Evolutionary conservation across 2,888 invertebrate species (phyloP).

Genomic region (Stenolophus ochropezus): DNA sequence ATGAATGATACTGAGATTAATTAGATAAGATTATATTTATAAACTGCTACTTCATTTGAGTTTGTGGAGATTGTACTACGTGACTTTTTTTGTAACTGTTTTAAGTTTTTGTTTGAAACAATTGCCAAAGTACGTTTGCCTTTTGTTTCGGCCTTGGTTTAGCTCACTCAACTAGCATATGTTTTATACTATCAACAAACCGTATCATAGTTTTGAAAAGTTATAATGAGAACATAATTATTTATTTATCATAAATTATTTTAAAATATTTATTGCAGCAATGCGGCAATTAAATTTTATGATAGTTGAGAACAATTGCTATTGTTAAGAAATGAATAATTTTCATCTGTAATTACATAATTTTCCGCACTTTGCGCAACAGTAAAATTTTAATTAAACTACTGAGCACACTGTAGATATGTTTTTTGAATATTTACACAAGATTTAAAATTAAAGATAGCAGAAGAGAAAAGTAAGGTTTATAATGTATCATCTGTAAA

Average conservation of each 20-base stretch:
- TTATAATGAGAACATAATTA: neutral
- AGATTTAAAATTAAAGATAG: conserved; percentile 31
- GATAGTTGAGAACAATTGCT: neutral
- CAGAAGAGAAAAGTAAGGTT: conserved; percentile 9
- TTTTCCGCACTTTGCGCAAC: neutral
- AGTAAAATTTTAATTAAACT: conserved; percentile 2
- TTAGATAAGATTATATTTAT: too few relatives aligned
- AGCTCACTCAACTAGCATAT: neutral
- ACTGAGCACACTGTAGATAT: conserved; percentile 19
- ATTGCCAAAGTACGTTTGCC: neutral
- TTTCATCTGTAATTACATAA: neutral
- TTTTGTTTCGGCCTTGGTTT: neutral
- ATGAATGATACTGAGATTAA: too few relatives aligned
- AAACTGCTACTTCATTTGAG: too few relatives aligned
- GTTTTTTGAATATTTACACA: conserved; percentile 6
- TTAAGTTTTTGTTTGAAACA: too few relatives aligned
- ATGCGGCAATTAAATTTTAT: neutral
- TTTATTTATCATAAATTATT: neutral
- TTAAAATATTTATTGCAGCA: neutral
- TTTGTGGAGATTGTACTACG: too few relatives aligned
- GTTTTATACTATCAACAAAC: neutral
- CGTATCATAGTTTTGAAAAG: neutral
- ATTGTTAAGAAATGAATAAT: neutral
- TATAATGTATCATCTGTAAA: conserved; percentile 13
- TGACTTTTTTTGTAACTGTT: too few relatives aligned